Percentiles rank a stretch among this genome's conserved stretches.
phyloP scores from a whole-genome alignment of 2,113 vertebrate genomes.

The Microtus ochrogaster region DNA sequence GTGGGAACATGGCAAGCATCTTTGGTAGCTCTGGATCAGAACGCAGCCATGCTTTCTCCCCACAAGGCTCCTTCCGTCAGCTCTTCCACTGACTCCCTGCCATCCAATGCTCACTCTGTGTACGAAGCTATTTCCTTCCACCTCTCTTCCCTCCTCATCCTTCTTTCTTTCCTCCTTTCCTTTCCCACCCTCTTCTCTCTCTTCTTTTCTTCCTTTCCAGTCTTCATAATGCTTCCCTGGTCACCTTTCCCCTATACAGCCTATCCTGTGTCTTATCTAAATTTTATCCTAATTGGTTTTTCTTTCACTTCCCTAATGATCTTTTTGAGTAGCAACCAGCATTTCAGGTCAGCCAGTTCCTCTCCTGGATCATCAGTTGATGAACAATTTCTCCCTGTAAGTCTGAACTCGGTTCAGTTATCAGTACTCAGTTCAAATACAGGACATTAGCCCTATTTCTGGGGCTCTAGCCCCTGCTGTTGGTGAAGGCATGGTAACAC shows the following conservation, averaged over 20 bases:
- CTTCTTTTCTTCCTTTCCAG: not conserved
- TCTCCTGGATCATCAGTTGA: not conserved
- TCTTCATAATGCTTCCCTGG: not conserved
- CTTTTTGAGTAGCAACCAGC: not conserved
- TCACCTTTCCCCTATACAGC: not conserved
- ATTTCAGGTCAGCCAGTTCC: not conserved
- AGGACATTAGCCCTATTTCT: not conserved
- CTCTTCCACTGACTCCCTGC: not conserved
- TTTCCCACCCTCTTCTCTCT: not conserved
- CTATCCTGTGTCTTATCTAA: not conserved
- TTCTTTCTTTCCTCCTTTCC: not conserved
- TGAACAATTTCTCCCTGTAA: constrained; percentile 9
- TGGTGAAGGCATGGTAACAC: not conserved
- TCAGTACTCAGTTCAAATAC: not conserved
- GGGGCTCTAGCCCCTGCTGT: not conserved
- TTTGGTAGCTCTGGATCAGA: not conserved
- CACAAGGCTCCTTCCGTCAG: not conserved
- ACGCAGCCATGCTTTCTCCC: not conserved
- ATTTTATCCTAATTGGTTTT: not conserved
- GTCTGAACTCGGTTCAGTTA: not conserved
- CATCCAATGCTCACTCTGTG: not conserved
- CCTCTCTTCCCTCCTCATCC: not conserved
- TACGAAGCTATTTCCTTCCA: not conserved
- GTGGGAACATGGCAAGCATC: not conserved
- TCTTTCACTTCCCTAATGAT: not conserved